Conservation (phyloP, 2,888 invertebrate genomes). For the Zele albiditarsus region DNA sequence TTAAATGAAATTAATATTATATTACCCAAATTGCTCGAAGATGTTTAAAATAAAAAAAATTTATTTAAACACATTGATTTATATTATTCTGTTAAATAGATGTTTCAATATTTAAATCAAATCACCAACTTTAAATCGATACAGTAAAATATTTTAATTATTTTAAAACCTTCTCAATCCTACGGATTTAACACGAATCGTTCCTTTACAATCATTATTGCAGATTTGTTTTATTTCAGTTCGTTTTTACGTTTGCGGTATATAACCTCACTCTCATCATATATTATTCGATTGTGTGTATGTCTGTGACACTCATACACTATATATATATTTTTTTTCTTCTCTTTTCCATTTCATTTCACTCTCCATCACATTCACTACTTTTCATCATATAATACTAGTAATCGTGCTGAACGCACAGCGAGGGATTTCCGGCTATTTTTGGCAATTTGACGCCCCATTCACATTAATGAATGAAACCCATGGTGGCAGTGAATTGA, state of each 20-base stretch:
- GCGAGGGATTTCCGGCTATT: slow-evolving; percentile 58
- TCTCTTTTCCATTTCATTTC: not conserved
- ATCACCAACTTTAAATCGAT: not conserved
- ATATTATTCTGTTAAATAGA: not conserved
- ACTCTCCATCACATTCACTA: not conserved
- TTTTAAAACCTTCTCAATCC: not conserved
- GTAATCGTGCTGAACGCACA: not conserved
- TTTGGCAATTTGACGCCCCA: slow-evolving; percentile 62
- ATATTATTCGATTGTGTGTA: not conserved
- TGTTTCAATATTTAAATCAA: not conserved
- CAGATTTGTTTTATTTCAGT: not conserved
- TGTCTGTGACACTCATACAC: not conserved
- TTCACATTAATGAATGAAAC: slow-evolving; percentile 51
- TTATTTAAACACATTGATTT: not conserved
- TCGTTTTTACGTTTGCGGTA: not conserved
- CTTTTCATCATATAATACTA: slow-evolving; percentile 1
- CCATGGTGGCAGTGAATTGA: not conserved
- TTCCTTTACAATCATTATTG: not conserved
- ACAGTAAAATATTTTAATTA: not conserved
- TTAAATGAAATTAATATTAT: too few species aligned
- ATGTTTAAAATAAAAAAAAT: slow-evolving; percentile 30
- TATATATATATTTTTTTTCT: not conserved
- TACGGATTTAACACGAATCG: not conserved
- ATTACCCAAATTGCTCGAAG: not conserved
- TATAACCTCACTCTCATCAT: not conserved